A percentile compares a stretch with the other conserved stretches of the same genome.
These are phyloP conservation scores for Zoanthus gigantus DNA, from an alignment of 92 coral and sea anemone genomes.

Conservation along the genomic window DNA sequence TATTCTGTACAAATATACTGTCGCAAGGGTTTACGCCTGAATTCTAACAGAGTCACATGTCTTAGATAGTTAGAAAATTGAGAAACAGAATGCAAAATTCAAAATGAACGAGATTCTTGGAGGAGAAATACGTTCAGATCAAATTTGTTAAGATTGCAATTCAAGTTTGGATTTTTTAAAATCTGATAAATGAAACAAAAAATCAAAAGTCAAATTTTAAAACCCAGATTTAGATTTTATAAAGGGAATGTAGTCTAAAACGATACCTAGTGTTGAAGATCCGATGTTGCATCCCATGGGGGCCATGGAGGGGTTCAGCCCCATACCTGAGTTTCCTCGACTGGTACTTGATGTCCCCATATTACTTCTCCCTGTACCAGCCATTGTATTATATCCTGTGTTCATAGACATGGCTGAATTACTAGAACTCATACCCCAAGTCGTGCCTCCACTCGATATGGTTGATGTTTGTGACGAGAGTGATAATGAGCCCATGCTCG, in stretches of 20 bases:
- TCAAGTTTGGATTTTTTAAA: no score
- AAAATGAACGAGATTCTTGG: no score
- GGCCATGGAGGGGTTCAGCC: slow-evolving; percentile 17
- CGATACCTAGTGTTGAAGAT: slow-evolving; percentile 20
- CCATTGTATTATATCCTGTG: slow-evolving; percentile 12
- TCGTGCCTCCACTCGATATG: slow-evolving; percentile 23
- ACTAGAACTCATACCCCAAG: slow-evolving; percentile 12
- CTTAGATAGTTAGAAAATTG: no score
- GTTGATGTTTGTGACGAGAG: slow-evolving; percentile 9
- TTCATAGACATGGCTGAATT: not conserved
- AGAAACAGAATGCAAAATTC: no score
- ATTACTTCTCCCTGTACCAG: slow-evolving; percentile 10
- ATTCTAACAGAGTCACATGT: no score
- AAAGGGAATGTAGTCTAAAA: not conserved
- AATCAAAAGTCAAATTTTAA: not conserved
- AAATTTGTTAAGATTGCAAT: no score
- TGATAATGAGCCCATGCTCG: slow-evolving; percentile 11
- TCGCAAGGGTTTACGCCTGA: no score
- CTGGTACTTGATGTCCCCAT: slow-evolving; percentile 11
- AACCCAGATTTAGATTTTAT: no score
- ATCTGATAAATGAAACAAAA: no score
- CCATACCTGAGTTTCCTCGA: slow-evolving; percentile 21
- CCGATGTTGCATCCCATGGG: slow-evolving; percentile 22
- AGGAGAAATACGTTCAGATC: no score
- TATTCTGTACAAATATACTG: no score